Evolutionary conservation across 30 jellyfish, hydroid and myxozoan species (phyloP), one percentile per base, ranked within the genome.

Genomic region (Aurelia sp.): DNA sequence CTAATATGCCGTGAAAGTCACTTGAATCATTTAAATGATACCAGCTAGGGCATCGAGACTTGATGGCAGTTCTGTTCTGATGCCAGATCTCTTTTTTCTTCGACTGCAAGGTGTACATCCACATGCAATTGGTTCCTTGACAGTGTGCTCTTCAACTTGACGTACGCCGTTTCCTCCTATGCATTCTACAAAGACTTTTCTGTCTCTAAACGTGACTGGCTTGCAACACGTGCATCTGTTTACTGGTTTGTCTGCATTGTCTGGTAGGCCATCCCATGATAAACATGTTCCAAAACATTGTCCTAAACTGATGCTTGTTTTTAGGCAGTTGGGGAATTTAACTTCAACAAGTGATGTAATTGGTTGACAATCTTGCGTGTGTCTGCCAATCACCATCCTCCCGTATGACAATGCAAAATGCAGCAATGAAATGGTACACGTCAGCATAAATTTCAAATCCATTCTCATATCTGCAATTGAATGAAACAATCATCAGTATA

Each of bases 271-370:
- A 57, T 88, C 96, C 79, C 81, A 69, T 18, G 96, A 88, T 57
- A 88, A 55, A 67, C 96, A 88, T 19, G 96, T 88, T 1, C 96
- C 96, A n/a, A 88, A 62, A 78, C 96, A 88, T 55, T 88, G 96
- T 15, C 65, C 48, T 13, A 88, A 15, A 0, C 11, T 6, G 41
- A 76, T 67, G 60, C 57, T 6, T 20, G 63, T 70, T 47, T 51
- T 64, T 40, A 53, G 22, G 84, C 96, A 87, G 58, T 78, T 78
- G 17, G 90, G 90, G 11, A 66, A 4, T 16, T 40, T 35, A 4
- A 78, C 47, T 44, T n/a, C 47, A 6, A 76, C 90, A 11, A 48
- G 66, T 52, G 87, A 84, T 18, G 47, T 2, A 21, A 87, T 31
- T 35, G 96, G 96, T 21, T 60, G 41, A 55, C 96, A 87, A 13